Conservation (phyloP, 2,888 invertebrate genomes). For the Drosophila yooni region DNA sequence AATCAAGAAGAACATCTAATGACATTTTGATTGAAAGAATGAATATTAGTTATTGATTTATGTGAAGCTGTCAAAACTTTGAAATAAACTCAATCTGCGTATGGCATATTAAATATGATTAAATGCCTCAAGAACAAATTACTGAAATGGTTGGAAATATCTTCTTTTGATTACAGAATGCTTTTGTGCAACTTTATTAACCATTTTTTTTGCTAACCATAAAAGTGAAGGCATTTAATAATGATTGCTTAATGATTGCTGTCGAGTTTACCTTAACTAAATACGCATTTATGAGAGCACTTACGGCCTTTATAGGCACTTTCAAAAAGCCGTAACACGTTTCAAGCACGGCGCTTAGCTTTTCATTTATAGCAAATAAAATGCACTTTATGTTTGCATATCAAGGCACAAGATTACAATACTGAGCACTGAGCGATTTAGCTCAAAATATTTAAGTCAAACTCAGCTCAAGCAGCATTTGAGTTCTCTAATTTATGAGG, state of each 20-base stretch:
- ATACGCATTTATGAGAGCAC: background rate
- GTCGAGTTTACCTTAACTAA: background rate
- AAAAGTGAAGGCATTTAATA: constrained; percentile 5
- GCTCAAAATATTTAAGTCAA: background rate
- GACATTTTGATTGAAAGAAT: background rate
- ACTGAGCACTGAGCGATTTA: constrained; percentile 11
- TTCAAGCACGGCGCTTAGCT: background rate
- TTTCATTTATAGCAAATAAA: background rate
- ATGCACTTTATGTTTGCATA: constrained; percentile 7
- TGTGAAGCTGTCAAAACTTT: background rate
- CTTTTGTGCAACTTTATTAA: background rate
- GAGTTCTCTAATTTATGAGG: constrained; percentile 9
- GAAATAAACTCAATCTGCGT: background rate
- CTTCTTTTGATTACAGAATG: background rate
- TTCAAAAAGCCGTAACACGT: constrained; percentile 2
- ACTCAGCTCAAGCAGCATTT: constrained; percentile 16
- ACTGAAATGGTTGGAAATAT: background rate
- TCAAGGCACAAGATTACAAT: constrained; percentile 18
- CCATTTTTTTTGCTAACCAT: background rate
- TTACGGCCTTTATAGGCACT: constrained; percentile 11
- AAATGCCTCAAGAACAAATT: background rate
- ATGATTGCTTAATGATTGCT: constrained; percentile 14
- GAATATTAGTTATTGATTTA: background rate
- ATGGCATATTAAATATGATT: background rate
- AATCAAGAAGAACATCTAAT: background rate